Base-by-base conservation (phyloP, 2,113 vertebrate species). In the Phoenicopterus ruber region DNA sequence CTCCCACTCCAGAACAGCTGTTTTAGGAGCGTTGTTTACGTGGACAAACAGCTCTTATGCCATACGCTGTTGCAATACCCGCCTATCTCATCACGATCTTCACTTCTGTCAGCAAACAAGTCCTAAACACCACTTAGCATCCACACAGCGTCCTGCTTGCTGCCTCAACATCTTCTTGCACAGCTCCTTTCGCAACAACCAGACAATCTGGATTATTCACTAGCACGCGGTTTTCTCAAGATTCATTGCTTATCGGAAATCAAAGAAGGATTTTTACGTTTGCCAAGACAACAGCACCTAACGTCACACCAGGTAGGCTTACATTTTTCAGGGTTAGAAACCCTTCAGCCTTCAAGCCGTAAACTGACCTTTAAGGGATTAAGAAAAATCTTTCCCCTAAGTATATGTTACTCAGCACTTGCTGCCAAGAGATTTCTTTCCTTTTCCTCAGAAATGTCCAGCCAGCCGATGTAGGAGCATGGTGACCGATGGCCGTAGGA, bases 81-180 rank as follows among this genome's bases (percentile, higher is more conserved):
- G 0, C 55, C 61, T 88, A 91, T 97, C 90, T 95, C 57, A 62
- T 38, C 13, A 1, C 2, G 1, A 94, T 95, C 96, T 93, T 11
- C 83, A 5, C 86, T 49, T 36, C 88, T 93, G 91, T 93, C 92
- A 92, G 88, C 96, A 97, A 95, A 93, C 79, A 84, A 88, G 70
- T 40, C 67, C 93, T 44, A 20, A 89, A 44, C 59, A 50, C 10
- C 57, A 4, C 50, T 59, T 20, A 55, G 57, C 90, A 87, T 88
- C 90, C 66, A 26, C 82, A 31, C 31, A 81, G 92, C 38, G 4
- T 49, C 85, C 77, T 71, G 82, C 77, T 38, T 67, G 70, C 90
- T 92, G 90, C 91, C 86, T 66, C 86, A 89, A 34, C 86, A 67
- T 6, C 87, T 49, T 66, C 80, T 93, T 34, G 13, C 93, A 57